phyloP scores from a whole-genome alignment of 1,140 invertebrate genomes.

The Phortica variegata region DNA sequence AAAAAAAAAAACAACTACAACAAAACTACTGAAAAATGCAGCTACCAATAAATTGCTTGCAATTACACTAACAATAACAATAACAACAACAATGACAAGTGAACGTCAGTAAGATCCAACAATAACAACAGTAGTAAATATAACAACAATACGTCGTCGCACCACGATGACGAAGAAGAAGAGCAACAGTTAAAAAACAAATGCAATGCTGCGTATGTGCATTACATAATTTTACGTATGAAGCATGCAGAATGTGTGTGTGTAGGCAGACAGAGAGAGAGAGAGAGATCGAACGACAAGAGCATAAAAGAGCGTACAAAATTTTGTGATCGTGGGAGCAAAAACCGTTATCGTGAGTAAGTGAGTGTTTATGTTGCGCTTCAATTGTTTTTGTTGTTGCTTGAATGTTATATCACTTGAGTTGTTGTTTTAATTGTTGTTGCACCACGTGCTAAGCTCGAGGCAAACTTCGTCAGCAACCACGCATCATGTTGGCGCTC shows the following conservation, averaged over 20 bases:
- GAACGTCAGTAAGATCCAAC: too few species aligned
- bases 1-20: too few species aligned
- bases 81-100: constrained; percentile 1
- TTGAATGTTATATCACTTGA: constrained; percentile 10
- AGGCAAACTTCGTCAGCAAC: background rate
- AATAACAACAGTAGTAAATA: background rate
- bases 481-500: background rate
- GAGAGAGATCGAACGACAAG: too few species aligned
- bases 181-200: constrained; percentile 8
- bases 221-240: constrained; percentile 14
- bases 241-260: background rate
- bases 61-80: constrained; percentile 11
- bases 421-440: constrained; percentile 2
- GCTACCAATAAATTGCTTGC: constrained; percentile 36
- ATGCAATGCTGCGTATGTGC: constrained; percentile 36
- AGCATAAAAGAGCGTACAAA: too few species aligned
- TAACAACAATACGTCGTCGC: background rate
- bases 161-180: constrained; percentile 6
- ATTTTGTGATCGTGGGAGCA: too few species aligned
- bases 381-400: constrained; percentile 26
- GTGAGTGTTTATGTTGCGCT: too few species aligned
- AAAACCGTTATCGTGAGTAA: too few species aligned
- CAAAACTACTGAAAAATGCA: constrained; percentile 37
- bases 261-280: background rate
- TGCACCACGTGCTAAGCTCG: background rate